These are phyloP conservation scores for Smittia sp. DNA, from an alignment of 2,888 invertebrate genomes.

Conservation along the genomic window DNA sequence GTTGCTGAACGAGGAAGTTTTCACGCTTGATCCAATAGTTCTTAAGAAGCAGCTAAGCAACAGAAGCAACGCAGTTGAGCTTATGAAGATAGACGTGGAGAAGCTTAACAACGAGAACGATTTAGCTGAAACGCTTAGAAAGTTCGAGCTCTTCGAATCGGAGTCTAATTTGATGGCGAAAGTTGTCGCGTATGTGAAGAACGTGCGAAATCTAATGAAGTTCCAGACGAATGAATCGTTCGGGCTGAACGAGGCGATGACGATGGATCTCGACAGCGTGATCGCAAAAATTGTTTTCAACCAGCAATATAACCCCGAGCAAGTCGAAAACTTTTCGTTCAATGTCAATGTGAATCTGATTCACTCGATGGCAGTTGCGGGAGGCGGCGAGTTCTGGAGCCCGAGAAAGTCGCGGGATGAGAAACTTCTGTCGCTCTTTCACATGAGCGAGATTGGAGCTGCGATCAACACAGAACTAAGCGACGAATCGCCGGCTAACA, in stretches of 20 bases:
- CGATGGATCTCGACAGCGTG: background rate
- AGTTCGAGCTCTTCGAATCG: constrained; percentile 49
- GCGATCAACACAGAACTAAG: background rate
- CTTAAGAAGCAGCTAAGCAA: background rate
- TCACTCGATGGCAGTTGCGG: background rate
- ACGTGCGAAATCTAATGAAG: constrained; percentile 43
- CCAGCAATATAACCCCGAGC: background rate
- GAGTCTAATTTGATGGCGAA: constrained; percentile 50
- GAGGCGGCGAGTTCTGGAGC: background rate
- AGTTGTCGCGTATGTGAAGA: constrained; percentile 49
- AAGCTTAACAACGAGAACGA: constrained; percentile 44
- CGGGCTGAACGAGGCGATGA: background rate
- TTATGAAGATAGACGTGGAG: constrained; percentile 42
- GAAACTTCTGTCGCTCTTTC: background rate
- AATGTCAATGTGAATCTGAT: constrained; percentile 22
- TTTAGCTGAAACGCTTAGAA: constrained; percentile 47
- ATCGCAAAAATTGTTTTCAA: constrained; percentile 9
- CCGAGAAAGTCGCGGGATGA: background rate
- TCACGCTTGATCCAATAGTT: background rate
- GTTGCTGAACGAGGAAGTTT: constrained; percentile 5
- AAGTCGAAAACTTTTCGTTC: background rate
- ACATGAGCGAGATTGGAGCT: background rate
- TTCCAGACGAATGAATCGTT: constrained; percentile 6
- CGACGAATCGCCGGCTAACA: background rate
- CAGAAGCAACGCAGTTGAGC: background rate